Evolutionary conservation across 2,113 vertebrate genomes (phyloP).

Genomic region (Heterotis niloticus): DNA sequence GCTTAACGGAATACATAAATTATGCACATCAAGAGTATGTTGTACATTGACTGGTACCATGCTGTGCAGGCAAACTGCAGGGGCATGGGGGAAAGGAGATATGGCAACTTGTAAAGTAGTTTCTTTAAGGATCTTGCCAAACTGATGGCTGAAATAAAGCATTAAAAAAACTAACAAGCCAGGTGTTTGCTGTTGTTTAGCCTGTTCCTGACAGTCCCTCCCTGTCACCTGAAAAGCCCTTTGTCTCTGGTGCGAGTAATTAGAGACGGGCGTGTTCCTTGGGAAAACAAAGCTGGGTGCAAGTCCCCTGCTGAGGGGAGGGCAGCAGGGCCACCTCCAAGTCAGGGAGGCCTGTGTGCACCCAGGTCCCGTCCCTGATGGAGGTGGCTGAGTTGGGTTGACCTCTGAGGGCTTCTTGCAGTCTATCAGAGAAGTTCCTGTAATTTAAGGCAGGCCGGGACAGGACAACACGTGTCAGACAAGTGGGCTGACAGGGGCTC

Average conservation of each 20-base stretch:
- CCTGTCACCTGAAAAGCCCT: conserved; percentile 12
- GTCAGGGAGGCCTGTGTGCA: conserved; percentile 20
- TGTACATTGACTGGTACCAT: too few species aligned
- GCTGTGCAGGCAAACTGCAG: too few species aligned
- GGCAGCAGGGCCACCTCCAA: background rate
- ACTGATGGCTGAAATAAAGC: conserved; percentile 5
- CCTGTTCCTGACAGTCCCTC: background rate
- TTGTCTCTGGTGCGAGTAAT: conserved; percentile 6
- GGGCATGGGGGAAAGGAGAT: background rate
- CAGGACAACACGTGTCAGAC: conserved; percentile 26
- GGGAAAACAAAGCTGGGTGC: conserved; percentile 12
- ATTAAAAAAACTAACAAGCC: background rate
- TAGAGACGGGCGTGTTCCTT: conserved; percentile 10
- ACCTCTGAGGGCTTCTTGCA: conserved; percentile 12
- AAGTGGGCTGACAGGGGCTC: background rate
- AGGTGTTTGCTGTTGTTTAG: conserved; percentile 11
- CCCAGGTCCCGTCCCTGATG: background rate
- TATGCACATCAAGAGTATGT: too few species aligned
- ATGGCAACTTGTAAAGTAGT: background rate
- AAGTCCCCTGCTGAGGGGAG: background rate
- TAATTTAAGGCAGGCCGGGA: conserved; percentile 19
- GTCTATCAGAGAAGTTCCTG: conserved; percentile 9
- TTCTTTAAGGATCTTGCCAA: background rate
- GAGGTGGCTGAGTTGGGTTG: conserved; percentile 1
- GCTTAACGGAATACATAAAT: too few species aligned